These are phyloP conservation scores for Willowsia nigromaculata DNA, from an alignment of 2,888 invertebrate species.

Conservation along the genomic window DNA sequence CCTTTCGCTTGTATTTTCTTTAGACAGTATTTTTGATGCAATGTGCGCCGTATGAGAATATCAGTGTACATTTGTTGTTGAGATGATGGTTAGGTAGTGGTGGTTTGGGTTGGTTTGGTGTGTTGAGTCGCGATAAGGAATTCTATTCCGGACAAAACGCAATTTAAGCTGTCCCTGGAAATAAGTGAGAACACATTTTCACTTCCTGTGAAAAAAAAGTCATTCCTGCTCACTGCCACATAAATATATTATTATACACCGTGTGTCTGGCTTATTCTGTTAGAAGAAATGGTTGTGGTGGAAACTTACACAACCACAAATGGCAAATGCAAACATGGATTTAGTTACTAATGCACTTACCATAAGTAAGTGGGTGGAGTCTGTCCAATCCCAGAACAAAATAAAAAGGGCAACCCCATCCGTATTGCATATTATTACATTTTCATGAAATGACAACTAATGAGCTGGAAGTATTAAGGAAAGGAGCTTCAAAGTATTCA, in stretches of 20 bases:
- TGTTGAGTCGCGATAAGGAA: slow-evolving; percentile 49
- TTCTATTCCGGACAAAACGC: slow-evolving; percentile 39
- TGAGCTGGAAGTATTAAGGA: no score
- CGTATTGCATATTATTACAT: no score
- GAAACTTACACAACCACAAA: neutral
- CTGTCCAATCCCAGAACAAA: no score
- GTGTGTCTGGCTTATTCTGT: neutral
- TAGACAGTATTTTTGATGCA: slow-evolving; percentile 13
- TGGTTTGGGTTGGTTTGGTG: neutral
- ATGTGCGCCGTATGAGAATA: neutral
- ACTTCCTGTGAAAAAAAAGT: slow-evolving; percentile 27
- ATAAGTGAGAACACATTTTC: slow-evolving; percentile 42
- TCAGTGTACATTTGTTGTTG: neutral
- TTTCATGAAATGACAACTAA: no score
- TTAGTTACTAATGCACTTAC: slow-evolving; percentile 1
- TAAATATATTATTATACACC: neutral
- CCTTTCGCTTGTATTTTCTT: neutral
- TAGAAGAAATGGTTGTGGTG: neutral
- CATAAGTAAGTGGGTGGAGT: neutral
- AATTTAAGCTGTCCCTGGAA: slow-evolving; percentile 50
- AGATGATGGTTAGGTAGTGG: neutral
- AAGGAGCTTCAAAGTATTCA: no score
- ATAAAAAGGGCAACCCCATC: no score
- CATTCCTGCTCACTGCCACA: neutral
- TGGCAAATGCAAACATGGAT: neutral